These are phyloP conservation scores for Mormoops blainvillei DNA, from an alignment of 2,113 vertebrate species.

Conservation along the genomic window DNA sequence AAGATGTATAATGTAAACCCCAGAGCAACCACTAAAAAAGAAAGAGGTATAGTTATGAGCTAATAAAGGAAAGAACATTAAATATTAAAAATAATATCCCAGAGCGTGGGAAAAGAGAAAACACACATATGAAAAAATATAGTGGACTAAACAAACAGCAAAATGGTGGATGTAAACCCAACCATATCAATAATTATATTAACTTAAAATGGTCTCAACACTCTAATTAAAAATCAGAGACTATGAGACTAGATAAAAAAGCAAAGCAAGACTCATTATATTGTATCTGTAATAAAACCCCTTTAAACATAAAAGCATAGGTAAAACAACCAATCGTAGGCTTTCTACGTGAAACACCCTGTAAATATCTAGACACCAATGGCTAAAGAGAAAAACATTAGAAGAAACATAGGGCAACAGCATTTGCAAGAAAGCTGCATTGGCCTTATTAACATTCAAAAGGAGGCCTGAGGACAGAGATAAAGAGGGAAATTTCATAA, in stretches of 20 bases:
- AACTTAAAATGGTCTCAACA: neutral
- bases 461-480: neutral
- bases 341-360: neutral
- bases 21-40: neutral
- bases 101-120: neutral
- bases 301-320: neutral
- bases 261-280: neutral
- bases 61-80: neutral
- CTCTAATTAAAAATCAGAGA: neutral
- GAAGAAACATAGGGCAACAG: neutral
- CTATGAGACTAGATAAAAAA: neutral
- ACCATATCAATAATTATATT: neutral
- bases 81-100: neutral
- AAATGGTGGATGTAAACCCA: neutral
- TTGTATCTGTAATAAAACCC: neutral
- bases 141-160: neutral
- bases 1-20: neutral
- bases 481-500: neutral
- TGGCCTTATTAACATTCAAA: neutral
- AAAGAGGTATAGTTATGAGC: neutral
- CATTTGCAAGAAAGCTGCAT: neutral
- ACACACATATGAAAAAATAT: neutral
- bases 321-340: neutral
- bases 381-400: neutral
- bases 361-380: neutral